phyloP scores from a whole-genome alignment of 2,888 invertebrate species.

The Agrotis segetum region DNA sequence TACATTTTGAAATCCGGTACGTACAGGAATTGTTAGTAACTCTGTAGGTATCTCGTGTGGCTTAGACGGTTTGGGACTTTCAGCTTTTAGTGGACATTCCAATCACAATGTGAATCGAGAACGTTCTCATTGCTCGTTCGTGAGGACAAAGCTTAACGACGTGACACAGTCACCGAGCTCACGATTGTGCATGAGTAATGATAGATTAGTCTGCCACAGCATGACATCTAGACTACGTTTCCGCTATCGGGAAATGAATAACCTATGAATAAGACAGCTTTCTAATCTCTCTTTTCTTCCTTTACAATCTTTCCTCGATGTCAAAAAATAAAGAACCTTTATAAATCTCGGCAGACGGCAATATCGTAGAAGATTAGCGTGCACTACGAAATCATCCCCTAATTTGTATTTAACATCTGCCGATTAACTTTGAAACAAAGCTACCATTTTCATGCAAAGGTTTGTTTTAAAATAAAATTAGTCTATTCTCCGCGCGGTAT shows the following conservation, averaged over 20 bases:
- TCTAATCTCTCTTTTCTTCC: not conserved
- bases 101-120: constrained; percentile 29
- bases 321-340: constrained; percentile 1
- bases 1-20: constrained; percentile 6
- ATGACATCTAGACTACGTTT: not conserved
- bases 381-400: not conserved
- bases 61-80: constrained; percentile 1
- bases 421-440: constrained; percentile 6
- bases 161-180: constrained; percentile 2
- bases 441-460: not conserved
- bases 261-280: constrained; percentile 1
- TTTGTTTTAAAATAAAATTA: constrained; percentile 39
- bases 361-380: not conserved
- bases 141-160: constrained; percentile 28
- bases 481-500: constrained; percentile 32
- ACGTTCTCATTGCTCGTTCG: not conserved
- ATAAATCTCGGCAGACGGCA: not conserved
- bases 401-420: not conserved
- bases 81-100: not conserved
- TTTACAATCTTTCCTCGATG: not conserved
- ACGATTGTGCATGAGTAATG: constrained; percentile 29
- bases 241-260: constrained; percentile 16
- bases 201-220: constrained; percentile 28
- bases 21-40: not conserved
- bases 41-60: not conserved